Evolutionary conservation across 2,113 vertebrate genomes (phyloP).

Genomic region (Malaclemys terrapin): DNA sequence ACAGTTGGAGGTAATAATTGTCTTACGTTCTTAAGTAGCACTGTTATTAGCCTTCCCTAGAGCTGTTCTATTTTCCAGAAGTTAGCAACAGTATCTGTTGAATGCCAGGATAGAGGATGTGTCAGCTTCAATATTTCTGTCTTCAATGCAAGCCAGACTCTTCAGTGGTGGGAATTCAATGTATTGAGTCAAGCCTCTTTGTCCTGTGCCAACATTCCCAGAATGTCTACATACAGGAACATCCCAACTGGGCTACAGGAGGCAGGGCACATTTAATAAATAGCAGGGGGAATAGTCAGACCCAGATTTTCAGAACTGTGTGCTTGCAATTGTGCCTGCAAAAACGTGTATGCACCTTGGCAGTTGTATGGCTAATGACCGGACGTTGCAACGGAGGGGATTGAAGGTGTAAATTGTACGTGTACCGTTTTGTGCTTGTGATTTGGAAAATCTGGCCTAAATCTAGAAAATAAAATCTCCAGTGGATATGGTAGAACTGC

Average conservation of each 20-base stretch:
- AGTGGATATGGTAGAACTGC: accelerated
- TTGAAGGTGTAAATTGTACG: not conserved
- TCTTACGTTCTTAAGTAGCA: conserved; percentile 82
- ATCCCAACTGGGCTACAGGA: not conserved
- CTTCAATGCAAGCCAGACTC: not conserved
- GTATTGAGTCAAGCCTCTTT: not conserved
- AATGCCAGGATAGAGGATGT: conserved; percentile 40
- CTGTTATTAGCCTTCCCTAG: conserved; percentile 85
- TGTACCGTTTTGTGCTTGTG: accelerated
- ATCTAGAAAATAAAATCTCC: accelerated
- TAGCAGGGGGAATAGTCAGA: not conserved
- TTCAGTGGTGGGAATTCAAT: accelerated
- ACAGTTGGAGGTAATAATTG: conserved; percentile 87
- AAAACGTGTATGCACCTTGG: accelerated
- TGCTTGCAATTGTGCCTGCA: not conserved
- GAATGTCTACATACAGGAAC: accelerated
- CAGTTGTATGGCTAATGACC: accelerated
- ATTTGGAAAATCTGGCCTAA: not conserved
- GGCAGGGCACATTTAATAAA: accelerated
- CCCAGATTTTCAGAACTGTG: accelerated
- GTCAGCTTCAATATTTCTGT: conserved; percentile 57
- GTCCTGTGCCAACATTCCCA: not conserved
- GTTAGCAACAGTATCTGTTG: conserved; percentile 67
- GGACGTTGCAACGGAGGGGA: not conserved
- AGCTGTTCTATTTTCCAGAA: conserved; percentile 83